phyloP scores from a whole-genome alignment of 2,113 vertebrate species.

The Aleadryas rufinucha region DNA sequence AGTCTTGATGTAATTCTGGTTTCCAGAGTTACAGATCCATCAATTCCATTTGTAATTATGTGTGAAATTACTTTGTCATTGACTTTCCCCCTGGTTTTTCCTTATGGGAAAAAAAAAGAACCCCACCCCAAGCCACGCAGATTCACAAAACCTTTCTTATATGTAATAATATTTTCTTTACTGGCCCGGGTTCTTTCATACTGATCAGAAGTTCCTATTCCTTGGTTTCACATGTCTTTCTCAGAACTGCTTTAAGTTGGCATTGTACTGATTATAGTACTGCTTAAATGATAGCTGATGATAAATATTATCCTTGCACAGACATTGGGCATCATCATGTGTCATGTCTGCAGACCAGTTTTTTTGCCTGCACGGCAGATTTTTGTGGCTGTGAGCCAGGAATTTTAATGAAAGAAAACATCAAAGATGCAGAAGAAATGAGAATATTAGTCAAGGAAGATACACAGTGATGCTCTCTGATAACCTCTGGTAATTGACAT shows the following conservation, averaged over 20 bases:
- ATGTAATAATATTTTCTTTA: background rate
- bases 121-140: background rate
- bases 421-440: constrained; percentile 81
- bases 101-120: rapidly evolving
- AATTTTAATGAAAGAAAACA: constrained; percentile 86
- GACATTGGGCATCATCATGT: constrained; percentile 49
- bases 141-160: background rate
- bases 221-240: background rate
- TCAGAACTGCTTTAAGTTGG: constrained; percentile 27
- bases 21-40: constrained; percentile 43
- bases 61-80: constrained; percentile 51
- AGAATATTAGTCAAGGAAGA: constrained; percentile 84
- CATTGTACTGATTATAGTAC: constrained; percentile 9
- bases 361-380: constrained; percentile 73
- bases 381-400: constrained; percentile 74
- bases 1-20: constrained; percentile 15
- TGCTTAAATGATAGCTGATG: constrained; percentile 65
- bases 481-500: constrained; percentile 92
- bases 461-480: constrained; percentile 89
- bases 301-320: constrained; percentile 70
- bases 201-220: background rate
- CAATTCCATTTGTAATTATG: constrained; percentile 30
- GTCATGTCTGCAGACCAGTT: constrained; percentile 59
- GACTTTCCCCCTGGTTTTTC: background rate
- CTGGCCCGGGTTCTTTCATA: background rate